Conservation (phyloP, 1,140 invertebrate genomes). For the Myzus persicae region DNA sequence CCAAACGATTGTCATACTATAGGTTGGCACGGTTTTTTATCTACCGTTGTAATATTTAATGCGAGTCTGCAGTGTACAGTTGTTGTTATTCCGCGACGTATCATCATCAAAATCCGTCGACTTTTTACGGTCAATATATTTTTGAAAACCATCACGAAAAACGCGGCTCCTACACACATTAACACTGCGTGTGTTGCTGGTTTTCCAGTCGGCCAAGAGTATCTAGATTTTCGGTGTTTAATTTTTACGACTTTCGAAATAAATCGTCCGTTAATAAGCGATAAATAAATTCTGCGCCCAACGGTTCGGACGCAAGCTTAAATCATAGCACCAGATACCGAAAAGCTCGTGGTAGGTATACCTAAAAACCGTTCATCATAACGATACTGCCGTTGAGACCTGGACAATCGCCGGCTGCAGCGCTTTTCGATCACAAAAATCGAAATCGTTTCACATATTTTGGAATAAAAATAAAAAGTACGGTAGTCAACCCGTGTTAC, state of each 20-base stretch:
- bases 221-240: not conserved
- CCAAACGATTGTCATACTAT: not conserved
- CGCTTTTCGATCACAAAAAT: not conserved
- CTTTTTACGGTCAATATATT: conserved; percentile 17
- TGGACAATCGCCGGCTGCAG: no score
- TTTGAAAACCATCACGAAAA: not conserved
- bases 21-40: not conserved
- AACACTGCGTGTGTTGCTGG: not conserved
- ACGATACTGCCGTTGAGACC: not conserved
- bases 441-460: not conserved
- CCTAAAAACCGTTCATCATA: not conserved
- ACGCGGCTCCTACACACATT: not conserved
- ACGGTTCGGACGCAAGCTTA: not conserved
- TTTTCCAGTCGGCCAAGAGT: not conserved
- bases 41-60: not conserved
- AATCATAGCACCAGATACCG: not conserved
- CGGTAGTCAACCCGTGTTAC: no score
- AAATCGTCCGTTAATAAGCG: conserved; percentile 26
- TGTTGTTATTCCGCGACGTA: not conserved
- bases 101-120: not conserved
- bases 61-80: not conserved
- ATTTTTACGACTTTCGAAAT: conserved; percentile 2
- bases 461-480: not conserved
- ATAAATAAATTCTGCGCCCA: not conserved
- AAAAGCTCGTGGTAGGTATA: not conserved